Conservation (phyloP, 2,797 vertebrate genomes). For the Microhierax caerulescens region DNA sequence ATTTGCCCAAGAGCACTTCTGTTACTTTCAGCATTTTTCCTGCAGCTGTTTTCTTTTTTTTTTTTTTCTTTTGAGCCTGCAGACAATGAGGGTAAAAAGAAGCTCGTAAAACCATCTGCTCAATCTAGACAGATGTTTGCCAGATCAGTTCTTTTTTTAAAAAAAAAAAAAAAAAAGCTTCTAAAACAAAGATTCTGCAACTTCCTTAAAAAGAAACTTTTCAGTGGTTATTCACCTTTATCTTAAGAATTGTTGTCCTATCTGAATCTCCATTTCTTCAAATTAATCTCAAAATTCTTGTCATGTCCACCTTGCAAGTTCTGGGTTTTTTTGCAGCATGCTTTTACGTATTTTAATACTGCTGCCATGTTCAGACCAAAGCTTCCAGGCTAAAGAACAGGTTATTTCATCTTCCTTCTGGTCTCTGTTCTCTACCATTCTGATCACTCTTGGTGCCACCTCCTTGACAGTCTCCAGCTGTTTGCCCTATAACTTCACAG, state of each 20-base stretch:
- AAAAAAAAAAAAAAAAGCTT: not conserved
- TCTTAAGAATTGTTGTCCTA: not conserved
- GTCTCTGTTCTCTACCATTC: not conserved
- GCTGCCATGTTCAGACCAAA: not conserved
- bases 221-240: not conserved
- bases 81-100: not conserved
- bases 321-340: not conserved
- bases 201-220: not conserved
- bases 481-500: not conserved
- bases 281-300: not conserved
- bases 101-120: not conserved
- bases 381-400: not conserved
- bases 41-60: not conserved
- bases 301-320: not conserved
- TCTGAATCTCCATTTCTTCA: not conserved
- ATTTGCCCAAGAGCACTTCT: not conserved
- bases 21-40: not conserved
- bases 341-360: not conserved
- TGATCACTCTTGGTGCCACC: not conserved
- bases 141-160: not conserved
- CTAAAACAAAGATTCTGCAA: not conserved
- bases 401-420: not conserved
- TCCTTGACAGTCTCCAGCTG: not conserved
- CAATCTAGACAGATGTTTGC: not conserved
- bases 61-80: not conserved